A percentile compares a stretch with the other conserved stretches of the same genome.
phyloP scores from a whole-genome alignment of 1,140 invertebrate genomes.

The Drosophila albomicans region DNA sequence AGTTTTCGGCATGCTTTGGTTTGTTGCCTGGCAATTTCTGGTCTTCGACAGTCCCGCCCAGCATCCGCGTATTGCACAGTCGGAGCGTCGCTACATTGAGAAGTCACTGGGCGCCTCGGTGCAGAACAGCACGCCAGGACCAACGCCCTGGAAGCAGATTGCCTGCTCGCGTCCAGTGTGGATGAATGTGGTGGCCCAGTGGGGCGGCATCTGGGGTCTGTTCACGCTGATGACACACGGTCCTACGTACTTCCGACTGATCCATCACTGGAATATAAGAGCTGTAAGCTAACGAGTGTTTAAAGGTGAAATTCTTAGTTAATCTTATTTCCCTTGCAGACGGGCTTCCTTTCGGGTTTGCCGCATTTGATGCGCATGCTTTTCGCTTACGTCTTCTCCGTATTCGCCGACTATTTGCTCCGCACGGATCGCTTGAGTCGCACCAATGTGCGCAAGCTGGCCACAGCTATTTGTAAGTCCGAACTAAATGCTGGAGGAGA shows the following conservation, averaged over 20 bases:
- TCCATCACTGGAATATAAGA: constrained; percentile 93
- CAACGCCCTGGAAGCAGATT: constrained; percentile 91
- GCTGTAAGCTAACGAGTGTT: constrained; percentile 86
- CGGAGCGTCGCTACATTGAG: constrained; percentile 89
- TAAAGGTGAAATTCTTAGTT: neutral
- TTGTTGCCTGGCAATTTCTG: constrained; percentile 87
- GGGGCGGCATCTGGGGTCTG: constrained; percentile 93
- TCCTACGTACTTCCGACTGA: constrained; percentile 93
- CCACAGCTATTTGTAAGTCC: constrained; percentile 86
- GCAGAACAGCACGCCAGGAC: constrained; percentile 78
- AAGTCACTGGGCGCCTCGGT: constrained; percentile 86
- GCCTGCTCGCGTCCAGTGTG: constrained; percentile 91
- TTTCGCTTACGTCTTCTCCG: constrained; percentile 87
- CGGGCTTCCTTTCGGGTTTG: constrained; percentile 88
- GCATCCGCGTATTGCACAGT: constrained; percentile 90
- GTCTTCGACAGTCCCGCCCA: constrained; percentile 89
- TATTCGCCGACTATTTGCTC: constrained; percentile 88
- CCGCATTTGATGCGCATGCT: constrained; percentile 88
- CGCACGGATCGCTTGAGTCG: constrained; percentile 86
- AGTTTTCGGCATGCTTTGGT: constrained; percentile 89
- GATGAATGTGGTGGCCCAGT: constrained; percentile 91
- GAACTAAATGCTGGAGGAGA: neutral
- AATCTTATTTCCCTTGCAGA: constrained; percentile 84
- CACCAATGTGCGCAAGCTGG: constrained; percentile 88
- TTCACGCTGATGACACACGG: constrained; percentile 94